Evolutionary conservation across 2,888 invertebrate genomes (phyloP), one percentile per base, ranked within the genome.

Genomic region (Pteria penguin): DNA sequence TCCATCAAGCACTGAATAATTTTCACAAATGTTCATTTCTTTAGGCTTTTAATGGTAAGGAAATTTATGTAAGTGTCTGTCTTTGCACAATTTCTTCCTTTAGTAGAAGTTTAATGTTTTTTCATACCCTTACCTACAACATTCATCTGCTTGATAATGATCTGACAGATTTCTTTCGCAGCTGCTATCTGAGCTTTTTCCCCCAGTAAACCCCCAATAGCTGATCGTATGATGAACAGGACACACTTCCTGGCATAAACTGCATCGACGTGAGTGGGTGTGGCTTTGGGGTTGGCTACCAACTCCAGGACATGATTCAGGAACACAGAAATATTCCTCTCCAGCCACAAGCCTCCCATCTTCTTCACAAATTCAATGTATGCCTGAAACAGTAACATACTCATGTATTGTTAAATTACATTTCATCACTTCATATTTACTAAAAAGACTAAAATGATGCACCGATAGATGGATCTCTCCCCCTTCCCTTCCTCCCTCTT

Each of bases 221-320:
- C 95, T 79, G 97, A 96, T 65, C 98, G 95, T 72, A 99, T 93
- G 83, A 99, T 97, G 92, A 98, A 99, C 91, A 96, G 97, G 78
- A 99, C 97, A 92, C 99, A 99, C 93, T 98, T 98, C 84, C 99
- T 95, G 0, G 98, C 98, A 92, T 98, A 98, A 1, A 99, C 98
- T 18, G 98, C 98, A 92, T 99, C 98, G 0, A 98, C 98, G 90
- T 99, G 99, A 0, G 97, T 97, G 18, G 97, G 96, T 0, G 97
- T 97, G 0, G 98, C 97, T 92, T 97, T 97, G 0, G 98, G 98
- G 93, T 97, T 98, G 0, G 97, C 97, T 2, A 94, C 97, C 82
- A 99, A 93, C 88, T 98, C 97, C 66, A 99, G 93, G 3, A 99
- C 95, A 91, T 99, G 98, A 11, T 95, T 95, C n/a, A 98, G 93